Base-by-base conservation (phyloP, 2,888 invertebrate species). In the Zygogramma bicolorata region DNA sequence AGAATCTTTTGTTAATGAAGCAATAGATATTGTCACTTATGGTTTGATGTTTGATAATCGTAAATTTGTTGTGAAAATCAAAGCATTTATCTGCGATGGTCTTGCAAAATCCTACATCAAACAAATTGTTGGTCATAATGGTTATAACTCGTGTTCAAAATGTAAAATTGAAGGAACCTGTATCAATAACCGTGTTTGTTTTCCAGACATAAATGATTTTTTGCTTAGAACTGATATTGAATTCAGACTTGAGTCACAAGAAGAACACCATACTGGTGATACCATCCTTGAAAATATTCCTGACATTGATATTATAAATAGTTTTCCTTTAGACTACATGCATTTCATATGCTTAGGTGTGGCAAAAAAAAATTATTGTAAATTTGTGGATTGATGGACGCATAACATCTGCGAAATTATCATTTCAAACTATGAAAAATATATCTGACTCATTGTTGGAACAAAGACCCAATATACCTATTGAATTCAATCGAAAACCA, bases 301-400 rank as follows among this genome's bases (percentile, higher is more conserved):
- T 38, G 25, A 20, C 7, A 38, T 66, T 15, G 18, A 66, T 38
- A 66, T 66, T 57, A 38, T 66, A n/a, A 18, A 20, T 25, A 15
- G 22, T 58, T 66, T 66, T 38, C 25, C 27, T 13, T 38, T 58
- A 25, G 59, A 66, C 38, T 27, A 34, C 29, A 76, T 76, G 76
- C 75, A 75, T 58, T 40, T 72, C 20, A 46, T 76, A 18, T 76
- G 68, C 46, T 38, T 38, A n/a, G 40, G 65, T 49, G 65, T 65
- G 2, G 38, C 53, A n/a, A 57, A 66, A 58, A n/a, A 63, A 63
- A 46, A 42, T 42, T 46, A 13, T 46, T 49, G 8, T 34, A 8
- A 34, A 29, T 46, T 18, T 63, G n/a, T 63, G 63, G 63, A 27
- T n/a, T 29, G 20, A 10, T 38, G 65, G 63, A 6, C 34, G 61